Evolutionary conservation across 2,797 vertebrate species (phyloP), one percentile per base, ranked within the genome.

Genomic region (Syngnathus rostellatus): DNA sequence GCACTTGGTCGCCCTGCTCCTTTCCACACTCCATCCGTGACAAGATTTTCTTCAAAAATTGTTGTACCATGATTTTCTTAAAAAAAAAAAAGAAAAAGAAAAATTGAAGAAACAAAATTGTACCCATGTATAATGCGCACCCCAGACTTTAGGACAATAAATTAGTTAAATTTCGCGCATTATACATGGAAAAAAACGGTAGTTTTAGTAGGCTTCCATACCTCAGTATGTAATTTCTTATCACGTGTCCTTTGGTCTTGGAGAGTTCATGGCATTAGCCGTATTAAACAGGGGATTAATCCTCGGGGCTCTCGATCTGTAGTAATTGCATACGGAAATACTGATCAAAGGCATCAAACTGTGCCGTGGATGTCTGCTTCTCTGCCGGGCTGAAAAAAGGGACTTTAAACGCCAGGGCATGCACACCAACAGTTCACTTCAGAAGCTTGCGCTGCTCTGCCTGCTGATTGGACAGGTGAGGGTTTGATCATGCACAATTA

Each of bases 341-440:
- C 75, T 88, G 86, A 88, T 89, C 87, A 89, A 87, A 88, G 87
- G 78, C 69, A 76, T 83, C 73, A 86, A 87, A 85, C 81, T 87
- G 86, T 81, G 81, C 81, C 57, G 71, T 85, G 83, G 85, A 84
- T 87, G 85, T 80, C 81, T 83, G 84, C 85, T 85, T 64, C 79
- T 72, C 78, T 82, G 85, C 82, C 83, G 86, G 84, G 83, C 69
- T 81, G 84, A 76, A 75, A 75, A 81, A 82, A 64, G 64, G 68
- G 40, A 65, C 71, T 76, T 25, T 37, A 41, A 76, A 77, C 69
- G 58, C 73, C 64, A 62, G 65, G 65, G 68, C 65, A 54, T 58
- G 39, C 54, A 76, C 64, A 67, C 68, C 72, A 70, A 67, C 63
- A 76, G 69, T 16, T 53, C 72, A 74, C 72, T 8, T 64, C 74